Evolutionary conservation across 2,797 vertebrate species (phyloP).

Genomic region (Spheniscus humboldti): DNA sequence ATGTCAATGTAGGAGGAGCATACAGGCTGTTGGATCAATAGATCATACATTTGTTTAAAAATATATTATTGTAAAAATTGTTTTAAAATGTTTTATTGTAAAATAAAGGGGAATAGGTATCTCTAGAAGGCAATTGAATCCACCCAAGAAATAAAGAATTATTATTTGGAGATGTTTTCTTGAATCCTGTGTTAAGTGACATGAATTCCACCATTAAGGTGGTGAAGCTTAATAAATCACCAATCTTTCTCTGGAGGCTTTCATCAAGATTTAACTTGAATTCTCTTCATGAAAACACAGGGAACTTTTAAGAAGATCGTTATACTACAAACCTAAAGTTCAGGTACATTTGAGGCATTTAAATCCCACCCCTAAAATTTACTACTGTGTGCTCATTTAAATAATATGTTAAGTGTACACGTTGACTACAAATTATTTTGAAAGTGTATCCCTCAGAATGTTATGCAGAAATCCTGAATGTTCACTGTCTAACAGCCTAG

Average conservation of each 20-base stretch:
- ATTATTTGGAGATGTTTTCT: background rate
- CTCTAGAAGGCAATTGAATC: background rate
- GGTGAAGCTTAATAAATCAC: background rate
- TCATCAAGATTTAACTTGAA: background rate
- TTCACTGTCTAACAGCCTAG: background rate
- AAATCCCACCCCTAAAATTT: background rate
- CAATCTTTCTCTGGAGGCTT: background rate
- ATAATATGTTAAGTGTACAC: background rate
- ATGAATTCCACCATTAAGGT: background rate
- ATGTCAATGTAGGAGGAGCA: background rate
- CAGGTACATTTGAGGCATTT: background rate
- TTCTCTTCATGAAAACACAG: background rate
- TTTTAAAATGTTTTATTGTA: background rate
- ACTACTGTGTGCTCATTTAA: background rate
- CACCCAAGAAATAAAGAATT: background rate
- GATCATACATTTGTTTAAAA: background rate
- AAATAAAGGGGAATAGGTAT: background rate
- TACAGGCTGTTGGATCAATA: background rate
- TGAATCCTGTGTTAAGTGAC: background rate
- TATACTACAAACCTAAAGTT: background rate
- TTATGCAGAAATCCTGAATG: background rate
- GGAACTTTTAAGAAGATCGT: background rate
- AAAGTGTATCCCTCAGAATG: background rate
- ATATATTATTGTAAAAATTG: background rate
- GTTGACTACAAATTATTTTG: background rate